Base-by-base conservation (phyloP, 2,888 invertebrate genomes). In the Acronicta aceris region DNA sequence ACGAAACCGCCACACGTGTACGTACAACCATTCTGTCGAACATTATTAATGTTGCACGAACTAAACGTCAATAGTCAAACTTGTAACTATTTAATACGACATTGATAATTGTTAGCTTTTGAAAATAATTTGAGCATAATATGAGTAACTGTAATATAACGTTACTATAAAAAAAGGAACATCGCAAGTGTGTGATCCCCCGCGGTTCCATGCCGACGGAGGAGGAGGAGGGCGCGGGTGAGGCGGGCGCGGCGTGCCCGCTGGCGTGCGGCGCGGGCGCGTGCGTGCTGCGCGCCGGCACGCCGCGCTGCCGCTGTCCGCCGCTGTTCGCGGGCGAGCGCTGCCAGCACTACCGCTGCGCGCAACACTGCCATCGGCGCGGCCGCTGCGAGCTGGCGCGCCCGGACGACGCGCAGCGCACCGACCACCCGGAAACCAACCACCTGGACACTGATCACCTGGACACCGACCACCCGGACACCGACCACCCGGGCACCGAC, bases 241-340 rank as follows among this genome's bases (percentile, higher is more conserved):
- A 8, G 8, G 6, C 1, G 15, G 30, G 49, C 41, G 36, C 6
- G 2, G 17, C 33, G 45, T 71, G 69, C 52, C 2, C 55, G 56
- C 47, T 55, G 69, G 53, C 53, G 73, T 46, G 58, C 68, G 68
- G 70, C 62, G 59, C 56, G 47, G 64, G 56, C 97, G 87, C 94
- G 50, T 97, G 97, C 89, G 96, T 96, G 84, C 95, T 95, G 79
- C 96, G 96, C 86, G 95, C 96, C 57, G 97, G 59, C 30, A 64
- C 49, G 65, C 56, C 71, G 58, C 65, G 55, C 41, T 78, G 77
- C 62, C 71, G 65, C 62, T 78, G 77, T 64, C 69, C 69, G 52
- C 40, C 74, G 63, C 69, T 79, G 83, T 79, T 72, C 75, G 74
- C 70, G 45, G 84, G 82, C 71, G 67, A 64, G 70, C 86, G 65